Base-by-base conservation (phyloP, 1,140 invertebrate species). In the Ceratina calcarata region DNA sequence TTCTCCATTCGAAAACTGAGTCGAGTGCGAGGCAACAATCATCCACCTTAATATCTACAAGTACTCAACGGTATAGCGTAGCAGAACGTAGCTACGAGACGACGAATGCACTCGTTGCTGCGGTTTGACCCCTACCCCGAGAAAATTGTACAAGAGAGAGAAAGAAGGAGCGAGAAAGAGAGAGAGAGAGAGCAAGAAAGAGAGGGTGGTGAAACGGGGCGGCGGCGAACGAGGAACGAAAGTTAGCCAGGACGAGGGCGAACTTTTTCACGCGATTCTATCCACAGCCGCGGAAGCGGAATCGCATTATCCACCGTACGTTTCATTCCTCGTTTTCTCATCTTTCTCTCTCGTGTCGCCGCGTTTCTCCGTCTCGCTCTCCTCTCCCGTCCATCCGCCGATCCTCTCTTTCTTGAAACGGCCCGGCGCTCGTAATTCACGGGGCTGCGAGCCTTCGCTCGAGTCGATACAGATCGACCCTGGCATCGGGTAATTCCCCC, bases 221-320 rank as follows among this genome's bases (percentile, higher is more conserved):
- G 66, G 27, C 55, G 45, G 61, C 24, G 49, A 70, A 53, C 24
- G 53, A 16, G 58, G 61, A 85, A 80, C 81, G 85, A 86, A 82
- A 76, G 81, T 83, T 80, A 76, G 80, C 77, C 45, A 73, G 64
- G 55, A 69, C 58, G 49, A 53, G 68, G 57, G 58, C 68, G 69
- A 86, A 80, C 84, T 86, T 86, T 86, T 86, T 82, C 84, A 73
- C 64, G 62, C 60, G 82, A 71, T 85, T 69, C 83, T 69, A 68
- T 79, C 60, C 79, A 37, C 51, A 32, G 62, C 24, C 62, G 49
- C 69, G 73, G 55, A 83, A 86, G 53, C 60, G 77, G 69, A 86
- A 86, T 86, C 73, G 73, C 84, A 86, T 86, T 86, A 86, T 86
- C 79, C 83, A 27, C 58, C 80, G 76, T 85, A 85, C 71, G 72